These are phyloP conservation scores for Lagria hirta DNA, from an alignment of 2,888 invertebrate genomes.

Conservation along the genomic window DNA sequence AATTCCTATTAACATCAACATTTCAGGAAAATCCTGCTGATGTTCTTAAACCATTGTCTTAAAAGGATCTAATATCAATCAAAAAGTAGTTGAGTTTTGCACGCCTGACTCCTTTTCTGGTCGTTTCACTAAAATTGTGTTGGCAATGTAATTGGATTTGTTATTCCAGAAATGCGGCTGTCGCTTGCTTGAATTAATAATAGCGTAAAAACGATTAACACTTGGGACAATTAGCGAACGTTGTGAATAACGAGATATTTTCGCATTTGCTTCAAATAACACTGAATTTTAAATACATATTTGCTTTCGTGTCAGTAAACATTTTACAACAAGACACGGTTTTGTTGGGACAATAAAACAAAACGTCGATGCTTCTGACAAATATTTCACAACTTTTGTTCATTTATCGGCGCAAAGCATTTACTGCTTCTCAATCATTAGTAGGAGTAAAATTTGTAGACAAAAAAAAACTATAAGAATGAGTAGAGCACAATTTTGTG, in stretches of 20 bases:
- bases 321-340: slow-evolving; percentile 20
- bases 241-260: slow-evolving; percentile 20
- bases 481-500: too few species aligned
- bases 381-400: too few species aligned
- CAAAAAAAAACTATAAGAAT: too few species aligned
- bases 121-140: slow-evolving; percentile 12
- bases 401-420: too few species aligned
- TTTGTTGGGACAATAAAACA: slow-evolving; percentile 18
- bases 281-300: slow-evolving; percentile 22
- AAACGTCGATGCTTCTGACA: slow-evolving; percentile 4
- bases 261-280: slow-evolving; percentile 17
- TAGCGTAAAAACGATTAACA: slow-evolving; percentile 21
- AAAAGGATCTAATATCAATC: too few species aligned
- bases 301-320: slow-evolving; percentile 18
- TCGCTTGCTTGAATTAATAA: slow-evolving; percentile 20
- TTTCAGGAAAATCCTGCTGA: too few species aligned
- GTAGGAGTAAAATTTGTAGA: too few species aligned
- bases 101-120: too few species aligned
- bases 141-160: slow-evolving; percentile 19
- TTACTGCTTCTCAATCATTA: too few species aligned
- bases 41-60: too few species aligned
- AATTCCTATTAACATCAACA: slow-evolving; percentile 3
- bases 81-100: too few species aligned
- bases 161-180: slow-evolving; percentile 20
- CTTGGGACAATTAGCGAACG: slow-evolving; percentile 19